Base-by-base conservation (phyloP, 2,113 vertebrate genomes). In the Myotis lucifugus region DNA sequence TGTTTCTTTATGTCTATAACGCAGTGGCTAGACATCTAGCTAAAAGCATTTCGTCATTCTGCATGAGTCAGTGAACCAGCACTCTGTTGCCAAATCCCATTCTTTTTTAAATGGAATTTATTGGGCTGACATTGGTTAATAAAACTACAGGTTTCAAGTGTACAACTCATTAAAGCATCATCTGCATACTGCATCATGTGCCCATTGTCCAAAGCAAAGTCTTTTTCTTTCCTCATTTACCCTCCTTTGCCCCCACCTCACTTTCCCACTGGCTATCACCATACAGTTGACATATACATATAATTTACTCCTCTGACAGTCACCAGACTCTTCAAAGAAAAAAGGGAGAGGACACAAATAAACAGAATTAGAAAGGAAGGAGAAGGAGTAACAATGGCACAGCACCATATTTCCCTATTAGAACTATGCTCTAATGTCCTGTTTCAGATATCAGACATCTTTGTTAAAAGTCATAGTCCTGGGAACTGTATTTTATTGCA, bases 381-480 rank as follows among this genome's bases (percentile, higher is more conserved):
- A 77, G 48, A 29, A 77, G 8, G 48, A 50, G 4, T 77, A 77
- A 77, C 48, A 77, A 52, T 77, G 29, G n/a, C 17, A 64, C 6
- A 81, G 64, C 3, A 56, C 13, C 12, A 0, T 25, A 85, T 21
- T 61, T 74, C n/a, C 77, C 34, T 81, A 3, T 56, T 46, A 90
- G 29, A 82, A 2, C 37, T 66, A 3, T 42, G 19, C 34, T 77
- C 25, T 46, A 18, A 81, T 67, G 59, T 85, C 67, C 42, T 73
- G 3, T 46, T 72, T 91, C 69, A 89, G 66, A 52, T n/a, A 48
- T 25, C 66, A 64, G 27, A 77, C 2, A 25, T 70, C 42, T 85
- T 83, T 74, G 19, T 78, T 88, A 87, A 96, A 94, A 74, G 40
- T 46, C 50, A 69, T 73, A 84, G 29, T n/a, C 37, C 23, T 79